Conservation (phyloP, 2,797 vertebrate species). For the Sebastes vulpes region DNA sequence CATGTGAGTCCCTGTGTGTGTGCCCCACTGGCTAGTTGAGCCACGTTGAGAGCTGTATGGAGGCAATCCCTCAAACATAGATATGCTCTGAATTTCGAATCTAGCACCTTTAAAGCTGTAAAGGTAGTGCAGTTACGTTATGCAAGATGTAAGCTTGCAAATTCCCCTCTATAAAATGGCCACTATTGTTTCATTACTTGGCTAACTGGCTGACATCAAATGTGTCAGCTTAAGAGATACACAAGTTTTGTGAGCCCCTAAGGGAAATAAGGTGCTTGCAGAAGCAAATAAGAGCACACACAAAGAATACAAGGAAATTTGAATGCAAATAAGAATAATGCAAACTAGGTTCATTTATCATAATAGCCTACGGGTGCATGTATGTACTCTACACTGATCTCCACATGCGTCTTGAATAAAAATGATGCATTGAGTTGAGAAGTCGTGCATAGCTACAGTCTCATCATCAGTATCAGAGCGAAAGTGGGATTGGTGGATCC, state of each 20-base stretch:
- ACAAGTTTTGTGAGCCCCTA: not conserved
- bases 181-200: not conserved
- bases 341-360: not conserved
- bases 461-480: not conserved
- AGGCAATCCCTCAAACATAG: too few species aligned
- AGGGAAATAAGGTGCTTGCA: not conserved
- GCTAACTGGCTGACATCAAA: not conserved
- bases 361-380: not conserved
- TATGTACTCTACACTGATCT: not conserved
- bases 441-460: not conserved
- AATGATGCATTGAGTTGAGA: conserved; percentile 1
- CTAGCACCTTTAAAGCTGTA: too few species aligned
- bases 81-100: too few species aligned
- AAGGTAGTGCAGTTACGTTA: too few species aligned
- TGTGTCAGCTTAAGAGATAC: not conserved
- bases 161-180: not conserved
- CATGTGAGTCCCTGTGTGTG: not conserved
- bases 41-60: too few species aligned
- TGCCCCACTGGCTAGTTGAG: too few species aligned
- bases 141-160: too few species aligned
- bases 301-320: not conserved
- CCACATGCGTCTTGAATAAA: not conserved
- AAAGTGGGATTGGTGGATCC: not conserved
- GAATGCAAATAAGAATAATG: conserved; percentile 14
- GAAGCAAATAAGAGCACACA: not conserved